Conservation (phyloP, 1,140 invertebrate species). For the Caenorhabditis latens region DNA sequence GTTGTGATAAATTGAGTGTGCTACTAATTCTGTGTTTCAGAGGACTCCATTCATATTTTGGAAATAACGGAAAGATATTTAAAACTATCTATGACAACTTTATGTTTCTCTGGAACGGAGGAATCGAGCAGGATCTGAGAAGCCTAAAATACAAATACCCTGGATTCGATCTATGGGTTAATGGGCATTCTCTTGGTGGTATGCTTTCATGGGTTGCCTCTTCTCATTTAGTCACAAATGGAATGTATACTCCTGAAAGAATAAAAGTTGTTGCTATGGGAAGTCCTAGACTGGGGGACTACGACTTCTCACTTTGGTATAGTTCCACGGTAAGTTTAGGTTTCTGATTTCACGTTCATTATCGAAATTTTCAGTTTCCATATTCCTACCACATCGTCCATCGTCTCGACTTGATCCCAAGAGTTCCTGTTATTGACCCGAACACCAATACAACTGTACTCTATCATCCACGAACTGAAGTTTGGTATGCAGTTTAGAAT, state of each 20-base stretch:
- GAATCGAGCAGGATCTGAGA: constrained; percentile 60
- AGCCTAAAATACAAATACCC: constrained; percentile 59
- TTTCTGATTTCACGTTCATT: not conserved
- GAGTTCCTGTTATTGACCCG: constrained; percentile 46
- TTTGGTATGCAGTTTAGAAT: constrained; percentile 6
- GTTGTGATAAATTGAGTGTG: not conserved
- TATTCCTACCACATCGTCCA: constrained; percentile 57
- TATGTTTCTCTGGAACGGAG: constrained; percentile 62
- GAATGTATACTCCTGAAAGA: not conserved
- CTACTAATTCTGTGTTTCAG: not conserved
- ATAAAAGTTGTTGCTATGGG: constrained; percentile 51
- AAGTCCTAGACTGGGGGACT: constrained; percentile 34
- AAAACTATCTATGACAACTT: constrained; percentile 61
- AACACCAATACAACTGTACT: constrained; percentile 49
- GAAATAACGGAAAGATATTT: not conserved
- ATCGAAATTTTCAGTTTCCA: constrained; percentile 20
- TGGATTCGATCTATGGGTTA: constrained; percentile 51
- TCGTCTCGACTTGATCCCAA: constrained; percentile 3
- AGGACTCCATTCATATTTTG: not conserved
- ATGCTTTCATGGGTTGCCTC: constrained; percentile 42
- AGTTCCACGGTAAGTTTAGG: not conserved
- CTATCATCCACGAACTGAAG: constrained; percentile 57
- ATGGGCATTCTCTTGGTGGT: constrained; percentile 59
- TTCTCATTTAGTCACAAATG: constrained; percentile 6
- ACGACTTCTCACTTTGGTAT: constrained; percentile 41